Conservation (phyloP, 2,797 vertebrate genomes). For the Sebastes vulpes region DNA sequence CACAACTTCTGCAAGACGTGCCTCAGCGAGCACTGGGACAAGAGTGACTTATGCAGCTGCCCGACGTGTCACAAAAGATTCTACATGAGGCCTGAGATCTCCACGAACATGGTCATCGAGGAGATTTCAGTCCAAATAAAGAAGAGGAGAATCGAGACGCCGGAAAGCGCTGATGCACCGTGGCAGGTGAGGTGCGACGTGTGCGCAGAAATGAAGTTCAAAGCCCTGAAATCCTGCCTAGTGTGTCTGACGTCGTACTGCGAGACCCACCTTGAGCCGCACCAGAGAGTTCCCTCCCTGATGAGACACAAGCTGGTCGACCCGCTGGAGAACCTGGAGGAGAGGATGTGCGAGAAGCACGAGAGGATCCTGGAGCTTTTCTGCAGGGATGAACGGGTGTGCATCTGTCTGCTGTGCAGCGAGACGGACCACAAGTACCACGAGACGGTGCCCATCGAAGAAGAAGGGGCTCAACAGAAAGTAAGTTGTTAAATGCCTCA, state of each 20-base stretch:
- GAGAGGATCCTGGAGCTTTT: constrained; percentile 56
- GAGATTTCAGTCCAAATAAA: constrained; percentile 66
- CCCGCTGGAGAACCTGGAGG: constrained; percentile 42
- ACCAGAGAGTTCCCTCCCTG: constrained; percentile 46
- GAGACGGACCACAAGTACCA: constrained; percentile 64
- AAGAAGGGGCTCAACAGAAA: constrained; percentile 52
- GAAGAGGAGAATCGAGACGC: constrained; percentile 11
- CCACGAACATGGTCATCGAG: constrained; percentile 45
- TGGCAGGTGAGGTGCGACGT: constrained; percentile 50
- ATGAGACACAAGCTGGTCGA: constrained; percentile 62
- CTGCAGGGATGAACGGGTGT: constrained; percentile 55
- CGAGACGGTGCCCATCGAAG: constrained; percentile 33
- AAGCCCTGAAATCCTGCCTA: constrained; percentile 63
- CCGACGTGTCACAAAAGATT: constrained; percentile 66
- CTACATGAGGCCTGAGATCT: constrained; percentile 37
- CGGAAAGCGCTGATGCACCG: rapidly evolving
- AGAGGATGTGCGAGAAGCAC: constrained; percentile 61
- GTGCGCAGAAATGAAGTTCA: constrained; percentile 18
- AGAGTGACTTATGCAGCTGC: constrained; percentile 48
- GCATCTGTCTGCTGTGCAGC: constrained; percentile 62
- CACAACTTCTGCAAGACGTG: constrained; percentile 76
- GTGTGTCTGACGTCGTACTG: constrained; percentile 67
- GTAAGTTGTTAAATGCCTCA: constrained; percentile 5
- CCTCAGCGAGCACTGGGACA: constrained; percentile 57
- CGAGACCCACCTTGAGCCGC: constrained; percentile 59